phyloP scores from a whole-genome alignment of 2,797 vertebrate species.

The Aselliscus stoliczkanus region DNA sequence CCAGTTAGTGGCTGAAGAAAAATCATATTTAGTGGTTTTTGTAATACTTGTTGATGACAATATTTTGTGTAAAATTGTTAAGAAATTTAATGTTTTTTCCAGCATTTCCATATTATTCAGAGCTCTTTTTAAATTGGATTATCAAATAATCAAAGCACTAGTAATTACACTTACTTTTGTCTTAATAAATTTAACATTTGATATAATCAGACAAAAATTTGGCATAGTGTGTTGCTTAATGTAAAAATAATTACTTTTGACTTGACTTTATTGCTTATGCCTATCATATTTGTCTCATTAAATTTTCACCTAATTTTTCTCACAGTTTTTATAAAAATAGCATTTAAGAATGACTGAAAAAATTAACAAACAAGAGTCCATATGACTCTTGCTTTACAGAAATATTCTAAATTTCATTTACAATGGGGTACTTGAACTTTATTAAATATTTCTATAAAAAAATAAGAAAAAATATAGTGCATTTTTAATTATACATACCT shows the following conservation, averaged over 20 bases:
- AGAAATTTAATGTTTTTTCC: background rate
- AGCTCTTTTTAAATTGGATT: background rate
- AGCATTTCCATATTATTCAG: background rate
- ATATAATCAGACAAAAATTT: background rate
- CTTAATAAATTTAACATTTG: background rate
- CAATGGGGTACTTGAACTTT: background rate
- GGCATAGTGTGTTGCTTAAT: slow-evolving; percentile 18
- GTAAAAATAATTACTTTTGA: background rate
- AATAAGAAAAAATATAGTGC: background rate
- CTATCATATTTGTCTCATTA: background rate
- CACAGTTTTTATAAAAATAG: background rate
- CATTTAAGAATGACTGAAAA: background rate
- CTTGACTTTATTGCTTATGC: background rate
- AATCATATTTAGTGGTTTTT: background rate
- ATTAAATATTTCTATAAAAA: slow-evolving; percentile 27
- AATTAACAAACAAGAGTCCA: background rate
- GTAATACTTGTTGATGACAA: background rate
- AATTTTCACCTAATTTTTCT: background rate
- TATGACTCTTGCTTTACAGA: background rate
- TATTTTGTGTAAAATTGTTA: background rate
- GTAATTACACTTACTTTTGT: background rate
- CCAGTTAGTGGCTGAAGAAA: background rate
- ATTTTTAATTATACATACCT: background rate
- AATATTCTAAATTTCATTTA: slow-evolving; percentile 11
- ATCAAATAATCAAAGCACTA: background rate